These are phyloP conservation scores for Sceloporus tristichus DNA, from an alignment of 2,113 vertebrate genomes.

Conservation along the genomic window DNA sequence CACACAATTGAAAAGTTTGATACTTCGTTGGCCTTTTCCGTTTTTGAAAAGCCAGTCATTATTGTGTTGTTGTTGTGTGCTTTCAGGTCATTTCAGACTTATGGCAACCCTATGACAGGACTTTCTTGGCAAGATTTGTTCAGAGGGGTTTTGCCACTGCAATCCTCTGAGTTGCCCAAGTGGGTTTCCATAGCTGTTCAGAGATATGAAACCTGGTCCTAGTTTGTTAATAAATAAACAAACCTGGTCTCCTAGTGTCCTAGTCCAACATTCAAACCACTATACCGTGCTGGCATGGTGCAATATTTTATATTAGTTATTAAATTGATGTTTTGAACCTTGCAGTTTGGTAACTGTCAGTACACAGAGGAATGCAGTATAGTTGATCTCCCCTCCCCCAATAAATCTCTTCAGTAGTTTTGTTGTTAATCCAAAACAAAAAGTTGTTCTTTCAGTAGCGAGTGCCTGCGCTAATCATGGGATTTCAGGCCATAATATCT, in stretches of 20 bases:
- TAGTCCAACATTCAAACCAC: no score
- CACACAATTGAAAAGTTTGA: constrained; percentile 46
- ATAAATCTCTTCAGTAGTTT: constrained; percentile 21
- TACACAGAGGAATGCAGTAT: constrained; percentile 28
- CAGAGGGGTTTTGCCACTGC: no score
- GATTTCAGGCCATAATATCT: constrained; percentile 69
- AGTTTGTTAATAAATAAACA: no score
- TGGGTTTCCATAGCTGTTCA: background rate
- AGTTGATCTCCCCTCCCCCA: background rate
- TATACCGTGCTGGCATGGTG: background rate
- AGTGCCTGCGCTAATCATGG: constrained; percentile 65
- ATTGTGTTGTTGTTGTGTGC: background rate
- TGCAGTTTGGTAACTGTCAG: constrained; percentile 27
- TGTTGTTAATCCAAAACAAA: constrained; percentile 65
- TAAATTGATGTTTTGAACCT: background rate
- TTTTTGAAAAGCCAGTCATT: constrained; percentile 31
- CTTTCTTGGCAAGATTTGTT: no score
- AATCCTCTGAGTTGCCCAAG: no score
- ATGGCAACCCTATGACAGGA: no score
- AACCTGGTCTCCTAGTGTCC: no score
- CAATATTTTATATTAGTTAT: constrained; percentile 37
- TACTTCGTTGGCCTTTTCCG: constrained; percentile 56
- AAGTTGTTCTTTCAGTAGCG: constrained; percentile 63
- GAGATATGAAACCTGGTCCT: no score
- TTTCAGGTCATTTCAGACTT: no score